Conservation (phyloP, 2,888 invertebrate species). For the Polietes domitor region DNA sequence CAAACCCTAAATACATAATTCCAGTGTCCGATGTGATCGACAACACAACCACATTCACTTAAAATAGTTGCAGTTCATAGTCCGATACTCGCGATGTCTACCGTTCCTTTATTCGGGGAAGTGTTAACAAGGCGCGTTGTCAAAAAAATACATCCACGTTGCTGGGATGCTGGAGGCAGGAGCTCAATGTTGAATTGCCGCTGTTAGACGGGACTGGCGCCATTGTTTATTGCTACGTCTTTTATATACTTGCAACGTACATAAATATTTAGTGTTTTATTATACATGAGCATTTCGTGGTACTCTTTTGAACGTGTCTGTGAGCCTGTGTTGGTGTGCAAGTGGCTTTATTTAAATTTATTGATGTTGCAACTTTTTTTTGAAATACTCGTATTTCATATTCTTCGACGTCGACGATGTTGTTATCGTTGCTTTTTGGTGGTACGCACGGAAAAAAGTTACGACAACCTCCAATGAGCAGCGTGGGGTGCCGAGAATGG, state of each 20-base stretch:
- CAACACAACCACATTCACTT: not conserved
- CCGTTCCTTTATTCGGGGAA: not conserved
- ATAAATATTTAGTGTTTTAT: conserved; percentile 29
- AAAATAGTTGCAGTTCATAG: not conserved
- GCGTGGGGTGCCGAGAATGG: not conserved
- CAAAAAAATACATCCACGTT: not conserved
- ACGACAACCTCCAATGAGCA: not conserved
- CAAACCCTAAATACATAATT: too few relatives aligned
- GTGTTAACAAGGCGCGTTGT: not conserved
- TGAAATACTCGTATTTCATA: conserved; percentile 50
- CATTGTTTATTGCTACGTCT: not conserved
- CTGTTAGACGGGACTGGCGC: not conserved
- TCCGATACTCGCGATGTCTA: not conserved
- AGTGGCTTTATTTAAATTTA: conserved; percentile 58
- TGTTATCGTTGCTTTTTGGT: conserved; percentile 11
- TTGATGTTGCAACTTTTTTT: conserved; percentile 56
- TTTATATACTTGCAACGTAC: conserved; percentile 10
- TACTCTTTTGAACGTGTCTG: not conserved
- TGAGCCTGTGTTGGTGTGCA: not conserved
- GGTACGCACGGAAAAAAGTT: not conserved
- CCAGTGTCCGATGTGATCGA: not conserved
- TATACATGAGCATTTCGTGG: not conserved
- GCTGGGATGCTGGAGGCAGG: not conserved
- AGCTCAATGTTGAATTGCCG: not conserved
- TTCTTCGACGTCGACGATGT: conserved; percentile 3